Evolutionary conservation across 2,888 invertebrate genomes (phyloP), one percentile per base, ranked within the genome.

Genomic region (Palloptera scutellata): DNA sequence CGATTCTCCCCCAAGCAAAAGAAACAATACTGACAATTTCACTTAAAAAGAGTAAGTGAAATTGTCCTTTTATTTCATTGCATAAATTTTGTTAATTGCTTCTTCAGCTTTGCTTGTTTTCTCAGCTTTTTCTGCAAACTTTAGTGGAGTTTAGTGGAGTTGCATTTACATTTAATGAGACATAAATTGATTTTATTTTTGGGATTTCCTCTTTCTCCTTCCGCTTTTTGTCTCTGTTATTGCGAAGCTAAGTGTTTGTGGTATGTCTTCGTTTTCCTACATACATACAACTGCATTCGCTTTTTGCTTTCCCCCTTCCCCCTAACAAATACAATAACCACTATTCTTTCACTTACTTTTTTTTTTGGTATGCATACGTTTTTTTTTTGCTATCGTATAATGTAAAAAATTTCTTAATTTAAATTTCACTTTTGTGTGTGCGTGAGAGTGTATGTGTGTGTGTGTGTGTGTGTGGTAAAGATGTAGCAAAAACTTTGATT

Each of bases 401-500:
- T 41, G 20, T 41, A 13, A 40, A 19, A 13, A 40, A 12, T 40
- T 19, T 54, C 54, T 20, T 41, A 4, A 53, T 62, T 41, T 41
- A 19, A 63, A 63, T 51, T 12, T 20, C 1, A 19, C 11, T 54
- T 63, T 54, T n/a, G 30, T 30, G 30, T 30, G 30, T 30, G 30
- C 6, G 30, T 30, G 30, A 4, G 30, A 4, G 30, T 30, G 6
- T 30, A 6, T 30, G 30, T 30, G 30, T n/a, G n/a, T n/a, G n/a
- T 30, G 30, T 30, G 30, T 30, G 30, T 30, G 30, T 30, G 30
- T 30, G 30, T 30, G 6, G 30, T 30, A 64, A 15, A n/a, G 1
- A 41, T 9, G 4, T 51, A 48, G 17, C 42, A 70, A 63, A 69
- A 74, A 72, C 65, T 72, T 72, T 73, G 67, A 74, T 72, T 73